A percentile compares a stretch with the other conserved stretches of the same genome.
phyloP scores from a whole-genome alignment of 2,113 vertebrate species.

The Thomomys bottae region DNA sequence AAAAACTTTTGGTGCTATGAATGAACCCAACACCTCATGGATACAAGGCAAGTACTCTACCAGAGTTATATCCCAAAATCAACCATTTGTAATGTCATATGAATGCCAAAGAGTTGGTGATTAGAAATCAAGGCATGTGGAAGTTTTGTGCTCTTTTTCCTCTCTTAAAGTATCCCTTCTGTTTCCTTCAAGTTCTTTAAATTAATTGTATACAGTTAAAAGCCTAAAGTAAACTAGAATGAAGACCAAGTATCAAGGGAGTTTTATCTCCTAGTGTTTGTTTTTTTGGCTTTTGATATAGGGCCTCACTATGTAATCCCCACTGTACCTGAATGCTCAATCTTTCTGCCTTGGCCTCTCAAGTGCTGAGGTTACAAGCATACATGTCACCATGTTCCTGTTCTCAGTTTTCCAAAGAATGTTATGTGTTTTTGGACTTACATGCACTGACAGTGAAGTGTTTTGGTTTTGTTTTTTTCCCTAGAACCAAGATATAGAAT shows the following conservation, averaged over 20 bases:
- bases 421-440: background rate
- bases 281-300: background rate
- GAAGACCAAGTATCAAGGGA: constrained; percentile 26
- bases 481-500: background rate
- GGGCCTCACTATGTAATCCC: too few species aligned
- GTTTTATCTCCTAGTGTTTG: background rate
- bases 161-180: background rate
- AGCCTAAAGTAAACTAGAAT: background rate
- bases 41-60: background rate
- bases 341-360: background rate
- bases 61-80: background rate
- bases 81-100: constrained; percentile 10
- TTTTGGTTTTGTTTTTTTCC: background rate
- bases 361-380: background rate
- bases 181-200: constrained; percentile 19
- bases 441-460: background rate
- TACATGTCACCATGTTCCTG: background rate
- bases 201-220: constrained; percentile 15
- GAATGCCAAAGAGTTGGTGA: background rate
- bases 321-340: background rate
- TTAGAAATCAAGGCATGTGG: background rate
- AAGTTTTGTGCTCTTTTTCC: background rate
- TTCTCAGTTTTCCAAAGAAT: constrained; percentile 43
- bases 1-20: background rate
- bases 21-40: background rate